Percentiles rank a stretch among this genome's conserved stretches.
Evolutionary conservation across 37 sponge, comb jelly and placozoan species (phyloP).

Genomic region (Eunapius fragilis): DNA sequence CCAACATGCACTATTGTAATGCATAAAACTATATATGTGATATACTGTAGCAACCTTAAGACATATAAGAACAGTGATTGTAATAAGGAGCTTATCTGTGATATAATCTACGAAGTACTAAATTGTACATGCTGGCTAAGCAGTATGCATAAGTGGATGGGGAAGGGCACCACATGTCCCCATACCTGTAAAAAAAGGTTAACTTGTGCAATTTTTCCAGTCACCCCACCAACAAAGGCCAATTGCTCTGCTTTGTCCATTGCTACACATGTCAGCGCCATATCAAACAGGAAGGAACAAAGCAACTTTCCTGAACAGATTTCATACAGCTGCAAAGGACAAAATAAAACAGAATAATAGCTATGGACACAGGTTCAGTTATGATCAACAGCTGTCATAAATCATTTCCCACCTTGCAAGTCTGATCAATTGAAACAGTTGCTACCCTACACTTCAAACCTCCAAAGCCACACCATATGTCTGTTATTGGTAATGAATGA

Average conservation of each 20-base stretch:
- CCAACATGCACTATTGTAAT: too few species aligned
- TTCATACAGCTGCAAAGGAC: constrained; percentile 62
- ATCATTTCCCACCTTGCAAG: constrained; percentile 73
- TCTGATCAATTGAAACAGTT: constrained; percentile 85
- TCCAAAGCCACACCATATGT: constrained; percentile 73
- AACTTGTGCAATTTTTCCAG: constrained; percentile 58
- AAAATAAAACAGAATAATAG: background rate
- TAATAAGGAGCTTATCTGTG: too few species aligned
- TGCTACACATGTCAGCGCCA: constrained; percentile 60
- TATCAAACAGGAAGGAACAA: constrained; percentile 71
- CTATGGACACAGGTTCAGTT: background rate
- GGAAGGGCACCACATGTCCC: too few species aligned
- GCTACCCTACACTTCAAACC: constrained; percentile 57
- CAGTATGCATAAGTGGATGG: too few species aligned
- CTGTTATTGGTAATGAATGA: constrained; percentile 84
- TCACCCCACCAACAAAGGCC: constrained; percentile 69
- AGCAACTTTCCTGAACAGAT: constrained; percentile 64
- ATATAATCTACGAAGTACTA: too few species aligned
- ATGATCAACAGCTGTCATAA: background rate
- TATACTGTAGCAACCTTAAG: too few species aligned
- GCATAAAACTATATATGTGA: too few species aligned
- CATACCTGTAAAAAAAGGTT: constrained; percentile 68
- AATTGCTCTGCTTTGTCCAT: constrained; percentile 50
- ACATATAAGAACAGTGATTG: too few species aligned
- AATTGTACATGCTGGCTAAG: too few species aligned